Evolutionary conservation across 2,797 vertebrate genomes (phyloP), one percentile per base, ranked within the genome.

Genomic region (Myiotriccus ornatus): DNA sequence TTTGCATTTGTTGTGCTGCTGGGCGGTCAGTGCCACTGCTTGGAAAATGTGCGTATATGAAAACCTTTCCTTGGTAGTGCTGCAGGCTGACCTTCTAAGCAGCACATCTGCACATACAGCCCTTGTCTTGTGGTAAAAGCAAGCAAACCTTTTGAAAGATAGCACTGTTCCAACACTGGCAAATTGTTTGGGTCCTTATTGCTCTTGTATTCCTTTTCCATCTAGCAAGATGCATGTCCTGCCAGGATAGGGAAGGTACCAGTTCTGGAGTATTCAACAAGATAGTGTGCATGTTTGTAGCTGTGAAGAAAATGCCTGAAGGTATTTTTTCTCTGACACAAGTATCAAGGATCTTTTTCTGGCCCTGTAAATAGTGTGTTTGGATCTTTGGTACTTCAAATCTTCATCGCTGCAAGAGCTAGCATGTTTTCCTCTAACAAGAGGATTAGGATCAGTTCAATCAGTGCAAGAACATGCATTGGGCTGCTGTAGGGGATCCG

Each of bases 21-120:
- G 60, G 10, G 24, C 56, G 47, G 30, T 59, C 59, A 59, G 37
- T 34, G 14, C 50, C 75, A 46, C 46, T 64, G 43, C 55, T 55
- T 35, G 76, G 24, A 24, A 70, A 53, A 32, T 0, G 3, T 0
- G 16, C 11, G 11, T 12, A 1, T 14, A 3, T n/a, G 30, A 67
- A 63, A 77, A 53, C 10, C 46, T 37, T 56, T 25, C 27, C 32
- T 27, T 46, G 41, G 24, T 14, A 41, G 57, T 6, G 27, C 53
- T 68, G 46, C 32, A 22, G 1, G 1, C 17, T 50, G 22, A 65
- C 14, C 35, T 59, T 20, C 44, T 50, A 10, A 74, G 43, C 57
- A 62, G 44, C 11, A 4, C 0, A 1, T 41, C 50, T 49, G 59
- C 57, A 39, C 34, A 9, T 2, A 6, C 4, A 50, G 4, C 10